Evolutionary conservation across 2,888 invertebrate genomes (phyloP).

Genomic region (Sarcophaga rosellei): DNA sequence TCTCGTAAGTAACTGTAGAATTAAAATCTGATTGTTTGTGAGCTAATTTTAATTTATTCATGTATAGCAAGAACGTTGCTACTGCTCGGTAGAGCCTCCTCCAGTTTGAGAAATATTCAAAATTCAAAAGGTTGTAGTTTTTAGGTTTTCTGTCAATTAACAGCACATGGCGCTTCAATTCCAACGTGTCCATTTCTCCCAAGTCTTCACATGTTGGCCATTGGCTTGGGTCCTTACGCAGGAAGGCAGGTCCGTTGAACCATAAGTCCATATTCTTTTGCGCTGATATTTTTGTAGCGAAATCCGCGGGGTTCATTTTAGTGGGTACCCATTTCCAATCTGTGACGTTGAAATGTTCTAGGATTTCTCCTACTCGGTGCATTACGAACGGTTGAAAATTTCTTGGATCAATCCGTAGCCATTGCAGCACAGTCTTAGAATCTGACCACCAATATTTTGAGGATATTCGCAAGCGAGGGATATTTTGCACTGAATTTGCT

Average conservation of each 20-base stretch:
- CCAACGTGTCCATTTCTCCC: neutral
- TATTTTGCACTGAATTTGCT: slow-evolving; percentile 35
- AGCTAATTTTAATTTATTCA: slow-evolving; percentile 43
- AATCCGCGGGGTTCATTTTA: too few species aligned
- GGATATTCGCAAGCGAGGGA: slow-evolving; percentile 15
- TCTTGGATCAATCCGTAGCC: slow-evolving; percentile 15
- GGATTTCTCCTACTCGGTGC: slow-evolving; percentile 1
- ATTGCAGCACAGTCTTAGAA: slow-evolving; percentile 51
- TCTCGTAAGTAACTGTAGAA: neutral
- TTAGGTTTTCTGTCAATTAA: too few species aligned
- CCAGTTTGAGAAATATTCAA: slow-evolving; percentile 10
- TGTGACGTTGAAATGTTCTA: too few species aligned
- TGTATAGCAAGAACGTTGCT: slow-evolving; percentile 46
- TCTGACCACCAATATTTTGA: slow-evolving; percentile 45
- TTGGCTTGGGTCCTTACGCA: neutral
- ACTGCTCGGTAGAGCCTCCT: slow-evolving; percentile 56
- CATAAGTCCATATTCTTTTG: slow-evolving; percentile 27
- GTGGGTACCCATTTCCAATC: too few species aligned
- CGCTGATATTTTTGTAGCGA: too few species aligned
- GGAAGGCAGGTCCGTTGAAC: slow-evolving; percentile 55
- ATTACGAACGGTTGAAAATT: slow-evolving; percentile 47
- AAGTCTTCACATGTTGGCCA: slow-evolving; percentile 43
- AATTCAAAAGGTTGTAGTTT: slow-evolving; percentile 35
- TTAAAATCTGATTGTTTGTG: neutral
- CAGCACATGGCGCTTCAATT: neutral